phyloP scores from a whole-genome alignment of 2,888 invertebrate species.

The Brenthis daphne region DNA sequence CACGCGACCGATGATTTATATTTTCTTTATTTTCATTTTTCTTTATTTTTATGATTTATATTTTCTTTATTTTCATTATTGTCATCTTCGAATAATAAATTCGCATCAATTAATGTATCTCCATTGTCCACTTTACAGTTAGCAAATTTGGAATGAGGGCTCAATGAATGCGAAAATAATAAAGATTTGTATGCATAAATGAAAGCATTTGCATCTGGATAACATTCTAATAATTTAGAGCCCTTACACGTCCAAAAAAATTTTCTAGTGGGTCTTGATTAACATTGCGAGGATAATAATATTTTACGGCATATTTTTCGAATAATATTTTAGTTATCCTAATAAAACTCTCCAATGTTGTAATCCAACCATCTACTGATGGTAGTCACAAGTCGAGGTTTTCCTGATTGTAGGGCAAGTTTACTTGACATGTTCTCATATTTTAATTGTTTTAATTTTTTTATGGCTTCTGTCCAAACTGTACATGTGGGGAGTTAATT shows the following conservation, averaged over 20 bases:
- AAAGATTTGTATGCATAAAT: slow-evolving; percentile 23
- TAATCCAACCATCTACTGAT: slow-evolving; percentile 38
- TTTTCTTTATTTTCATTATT: too few relatives aligned
- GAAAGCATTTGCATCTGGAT: slow-evolving; percentile 41
- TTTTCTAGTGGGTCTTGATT: slow-evolving; percentile 44
- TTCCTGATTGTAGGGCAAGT: slow-evolving; percentile 17
- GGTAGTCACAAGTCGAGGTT: slow-evolving; percentile 31
- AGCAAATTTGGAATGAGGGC: slow-evolving; percentile 13
- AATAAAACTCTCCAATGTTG: slow-evolving; percentile 39
- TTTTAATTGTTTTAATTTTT: slow-evolving; percentile 32
- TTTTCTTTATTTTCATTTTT: too few relatives aligned
- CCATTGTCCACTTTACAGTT: too few relatives aligned
- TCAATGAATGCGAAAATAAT: slow-evolving; percentile 30
- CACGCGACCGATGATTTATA: too few relatives aligned
- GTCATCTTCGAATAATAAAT: too few relatives aligned
- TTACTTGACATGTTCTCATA: slow-evolving; percentile 30
- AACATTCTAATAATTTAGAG: slow-evolving; percentile 40
- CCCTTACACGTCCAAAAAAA: slow-evolving; percentile 43
- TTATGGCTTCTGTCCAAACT: slow-evolving; percentile 35
- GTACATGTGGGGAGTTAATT: slow-evolving; percentile 22
- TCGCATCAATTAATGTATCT: too few relatives aligned
- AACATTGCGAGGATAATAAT: slow-evolving; percentile 39
- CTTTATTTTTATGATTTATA: too few relatives aligned
- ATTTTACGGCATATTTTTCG: slow-evolving; percentile 34
- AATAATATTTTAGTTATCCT: slow-evolving; percentile 39